These are phyloP conservation scores for Eucidaris tribuloides DNA, from an alignment of 35 echinoderm and acorn worm species.

Conservation along the genomic window DNA sequence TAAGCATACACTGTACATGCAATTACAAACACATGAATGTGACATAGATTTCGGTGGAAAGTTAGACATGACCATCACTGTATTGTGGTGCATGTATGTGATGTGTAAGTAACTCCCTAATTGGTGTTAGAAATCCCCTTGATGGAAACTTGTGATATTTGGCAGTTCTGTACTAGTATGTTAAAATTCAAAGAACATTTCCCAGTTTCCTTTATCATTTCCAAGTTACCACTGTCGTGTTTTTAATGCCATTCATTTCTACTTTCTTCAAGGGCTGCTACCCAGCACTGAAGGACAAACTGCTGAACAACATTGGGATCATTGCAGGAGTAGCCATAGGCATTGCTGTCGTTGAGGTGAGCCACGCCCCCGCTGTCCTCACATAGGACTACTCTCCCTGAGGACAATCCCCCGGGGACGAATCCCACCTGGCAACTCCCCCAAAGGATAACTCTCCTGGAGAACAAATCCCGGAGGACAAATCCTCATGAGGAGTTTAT, in stretches of 20 bases:
- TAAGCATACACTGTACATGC: too few relatives aligned
- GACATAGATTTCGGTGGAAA: too few relatives aligned
- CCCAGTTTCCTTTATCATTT: neutral
- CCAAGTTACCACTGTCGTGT: neutral
- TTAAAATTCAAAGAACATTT: neutral
- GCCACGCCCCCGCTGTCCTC: too few relatives aligned
- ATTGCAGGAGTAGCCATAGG: conserved; percentile 73
- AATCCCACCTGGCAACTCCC: too few relatives aligned
- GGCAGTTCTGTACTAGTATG: neutral
- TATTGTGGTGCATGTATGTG: too few relatives aligned
- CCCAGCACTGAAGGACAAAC: conserved; percentile 14
- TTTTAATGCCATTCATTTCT: neutral
- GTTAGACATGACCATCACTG: too few relatives aligned
- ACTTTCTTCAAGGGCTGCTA: conserved; percentile 63
- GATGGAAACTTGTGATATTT: neutral
- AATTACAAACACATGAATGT: too few relatives aligned
- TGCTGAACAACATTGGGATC: conserved; percentile 61
- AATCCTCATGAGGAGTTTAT: too few relatives aligned
- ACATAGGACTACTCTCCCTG: too few relatives aligned
- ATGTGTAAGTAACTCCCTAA: neutral
- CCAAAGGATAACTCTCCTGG: too few relatives aligned
- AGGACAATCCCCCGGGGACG: too few relatives aligned
- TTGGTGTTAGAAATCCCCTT: neutral
- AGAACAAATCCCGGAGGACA: too few relatives aligned
- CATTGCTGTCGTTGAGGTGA: conserved; percentile 91